These are phyloP conservation scores for Cataglyphis hispanica DNA, from an alignment of 1,140 invertebrate genomes.

Conservation along the genomic window DNA sequence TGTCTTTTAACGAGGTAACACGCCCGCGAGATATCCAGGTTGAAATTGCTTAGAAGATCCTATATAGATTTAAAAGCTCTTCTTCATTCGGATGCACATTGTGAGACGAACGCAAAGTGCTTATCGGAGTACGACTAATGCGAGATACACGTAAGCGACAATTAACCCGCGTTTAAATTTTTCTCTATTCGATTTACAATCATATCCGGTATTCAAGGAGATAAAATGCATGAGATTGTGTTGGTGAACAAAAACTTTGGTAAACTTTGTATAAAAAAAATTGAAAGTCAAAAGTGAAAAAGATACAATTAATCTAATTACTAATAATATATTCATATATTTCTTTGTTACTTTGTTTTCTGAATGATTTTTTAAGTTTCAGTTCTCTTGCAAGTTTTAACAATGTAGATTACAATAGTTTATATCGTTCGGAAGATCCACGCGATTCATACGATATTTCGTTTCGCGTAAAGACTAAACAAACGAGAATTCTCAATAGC, in stretches of 20 bases:
- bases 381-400: background rate
- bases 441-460: background rate
- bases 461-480: background rate
- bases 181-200: background rate
- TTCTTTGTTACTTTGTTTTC: background rate
- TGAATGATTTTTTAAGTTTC: background rate
- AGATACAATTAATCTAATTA: background rate
- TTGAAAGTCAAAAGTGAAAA: background rate
- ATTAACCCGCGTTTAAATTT: conserved; percentile 6
- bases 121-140: conserved; percentile 63
- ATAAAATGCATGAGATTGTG: background rate
- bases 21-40: conserved; percentile 28
- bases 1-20: conserved; percentile 41
- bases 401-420: background rate
- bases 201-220: background rate
- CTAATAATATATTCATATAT: background rate
- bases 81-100: background rate
- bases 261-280: background rate
- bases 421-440: background rate
- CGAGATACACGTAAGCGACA: conserved; percentile 49
- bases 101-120: conserved; percentile 8
- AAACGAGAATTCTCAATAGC: background rate
- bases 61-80: conserved; percentile 29
- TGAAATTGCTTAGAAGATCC: conserved; percentile 53
- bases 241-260: background rate